phyloP scores from a whole-genome alignment of 2,113 vertebrate genomes.

The Periophthalmodon schlosseri region DNA sequence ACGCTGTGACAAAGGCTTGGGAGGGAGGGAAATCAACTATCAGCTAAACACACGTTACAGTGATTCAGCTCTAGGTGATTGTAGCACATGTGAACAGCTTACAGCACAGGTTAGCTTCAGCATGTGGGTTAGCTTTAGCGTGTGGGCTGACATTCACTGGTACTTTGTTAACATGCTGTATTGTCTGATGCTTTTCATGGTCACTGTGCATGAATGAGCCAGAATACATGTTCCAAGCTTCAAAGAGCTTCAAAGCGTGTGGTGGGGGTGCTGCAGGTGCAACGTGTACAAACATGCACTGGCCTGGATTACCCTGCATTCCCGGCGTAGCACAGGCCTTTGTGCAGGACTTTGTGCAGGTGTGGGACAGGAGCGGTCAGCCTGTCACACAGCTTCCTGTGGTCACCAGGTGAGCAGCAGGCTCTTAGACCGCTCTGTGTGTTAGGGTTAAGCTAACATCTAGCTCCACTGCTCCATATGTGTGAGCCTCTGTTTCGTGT shows the following conservation, averaged over 20 bases:
- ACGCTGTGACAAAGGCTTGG: too few relatives aligned
- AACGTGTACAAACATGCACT: neutral
- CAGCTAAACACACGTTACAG: neutral
- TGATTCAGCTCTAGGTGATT: neutral
- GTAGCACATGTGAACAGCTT: neutral
- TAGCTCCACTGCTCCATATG: constrained; percentile 44
- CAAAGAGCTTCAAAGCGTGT: constrained; percentile 1
- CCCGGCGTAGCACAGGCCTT: neutral
- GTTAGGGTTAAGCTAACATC: constrained; percentile 37
- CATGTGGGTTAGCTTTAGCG: neutral
- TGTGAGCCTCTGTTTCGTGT: constrained; percentile 33
- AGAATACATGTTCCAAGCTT: neutral
- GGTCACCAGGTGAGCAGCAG: constrained; percentile 9
- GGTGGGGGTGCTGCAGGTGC: neutral
- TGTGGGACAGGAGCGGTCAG: constrained; percentile 25
- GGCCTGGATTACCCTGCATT: constrained; percentile 31
- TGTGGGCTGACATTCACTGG: neutral
- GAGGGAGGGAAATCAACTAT: neutral
- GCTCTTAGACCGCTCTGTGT: constrained; percentile 3
- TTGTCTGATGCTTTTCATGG: neutral
- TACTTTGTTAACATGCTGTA: neutral
- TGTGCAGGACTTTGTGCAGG: constrained; percentile 20
- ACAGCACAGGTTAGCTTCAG: neutral
- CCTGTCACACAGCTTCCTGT: constrained; percentile 15
- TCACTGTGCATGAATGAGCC: neutral